Evolutionary conservation across 2,797 vertebrate genomes (phyloP), one percentile per base, ranked within the genome.

Genomic region (Chloroceryle inda): DNA sequence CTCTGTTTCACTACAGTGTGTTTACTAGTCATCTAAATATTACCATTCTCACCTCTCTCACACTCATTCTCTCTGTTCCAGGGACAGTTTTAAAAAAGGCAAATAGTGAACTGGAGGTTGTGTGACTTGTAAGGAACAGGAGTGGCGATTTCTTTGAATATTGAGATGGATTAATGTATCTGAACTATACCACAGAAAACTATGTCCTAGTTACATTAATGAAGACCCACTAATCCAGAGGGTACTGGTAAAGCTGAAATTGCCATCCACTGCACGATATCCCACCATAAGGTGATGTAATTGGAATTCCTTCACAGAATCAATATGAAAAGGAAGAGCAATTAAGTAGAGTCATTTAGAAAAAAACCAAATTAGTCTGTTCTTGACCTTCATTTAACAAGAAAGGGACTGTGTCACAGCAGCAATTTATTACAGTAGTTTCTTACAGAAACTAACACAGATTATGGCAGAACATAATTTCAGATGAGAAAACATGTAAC

Each of bases 331-430:
- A 93, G 83, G 76, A 96, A 77, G 47, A 71, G 21, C 47, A 95
- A 96, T 96, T 94, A 89, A 79, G 74, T 35, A 85, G 61, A 90
- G 20, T 79, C 9, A 91, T 77, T 79, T 75, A 88, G 85, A 68
- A 83, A 80, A 97, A 97, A 85, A 33, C 15, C 55, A 89, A 71
- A 89, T 77, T 15, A 38, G 20, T 72, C 64, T 88, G 16, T 78
- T 71, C 73, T 84, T 95, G 76, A 96, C 85, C 78, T 97, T 97
- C 92, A 68, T 84, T 96, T 96, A 94, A 86, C 16, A 82, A 55
- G 76, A 90, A 94, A 77, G 12, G 2, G 18, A 75, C 87, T 38
- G 20, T 77, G 37, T 87, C 84, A 59, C n/a, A 81, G 49, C 21
- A 64, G 31, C 35, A 64, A 61, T 84, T 76, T 78, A 88, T 12